Evolutionary conservation across 2,888 invertebrate species (phyloP), one percentile per base, ranked within the genome.

Genomic region (Aradus depressus): DNA sequence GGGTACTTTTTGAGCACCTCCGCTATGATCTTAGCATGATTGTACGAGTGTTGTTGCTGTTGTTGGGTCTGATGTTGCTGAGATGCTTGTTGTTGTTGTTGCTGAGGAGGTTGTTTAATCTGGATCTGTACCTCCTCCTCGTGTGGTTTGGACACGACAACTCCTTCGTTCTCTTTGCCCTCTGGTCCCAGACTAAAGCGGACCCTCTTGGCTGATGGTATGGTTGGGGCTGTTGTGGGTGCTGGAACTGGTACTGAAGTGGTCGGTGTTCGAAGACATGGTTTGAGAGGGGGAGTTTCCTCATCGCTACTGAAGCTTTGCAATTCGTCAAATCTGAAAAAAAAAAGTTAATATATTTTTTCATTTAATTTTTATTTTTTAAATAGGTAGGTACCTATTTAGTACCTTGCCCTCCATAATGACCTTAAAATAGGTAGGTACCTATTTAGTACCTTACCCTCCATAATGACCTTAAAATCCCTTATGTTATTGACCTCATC

Each of bases 11-110:
- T 87, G 31, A 90, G 66, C 0, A 90, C 86, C 68, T 60, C 59
- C 10, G 85, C 80, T 51, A 90, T 88, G 45, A 90, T 86, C 70
- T 86, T 88, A 1, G 87, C 85, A 69, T 89, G 89, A 66, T 83
- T 81, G 2, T 68, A 61, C 23, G 67, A 60, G 22, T 65, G 65
- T 25, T 16, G 23, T 16, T 10, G 18, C 19, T 22, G n/a, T 1
- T 18, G 22, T 8, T 22, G 12, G 19, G 38, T 18, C 31, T 34
- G 35, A 12, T 25, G 2, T 16, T 23, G n/a, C n/a, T n/a, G n/a
- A 2, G 68, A 61, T 23, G 67, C 60, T 22, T 65, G 65, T 25
- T 16, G 23, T 16, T 10, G 18, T 21, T 22, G n/a, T 1, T 18
- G 22, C 8, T 22, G 12, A 23, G 38, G 18, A 42, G 44, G 35